Conservation (phyloP, 1,140 invertebrate genomes). For the Mactra quadrangularis region DNA sequence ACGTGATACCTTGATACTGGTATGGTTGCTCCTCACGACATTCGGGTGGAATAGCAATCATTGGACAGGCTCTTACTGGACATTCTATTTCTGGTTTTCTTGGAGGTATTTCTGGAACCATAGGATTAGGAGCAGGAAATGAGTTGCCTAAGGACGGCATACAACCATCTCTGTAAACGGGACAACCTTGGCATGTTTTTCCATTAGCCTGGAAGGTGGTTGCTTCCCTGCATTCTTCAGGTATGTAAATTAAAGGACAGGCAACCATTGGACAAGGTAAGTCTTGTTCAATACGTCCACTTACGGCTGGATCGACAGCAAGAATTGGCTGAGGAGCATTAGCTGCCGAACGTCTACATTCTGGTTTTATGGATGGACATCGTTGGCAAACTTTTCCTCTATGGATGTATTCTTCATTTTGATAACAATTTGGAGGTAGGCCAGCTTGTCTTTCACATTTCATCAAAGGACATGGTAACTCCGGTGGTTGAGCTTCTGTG, state of each 20-base stretch:
- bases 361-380: constrained; percentile 40
- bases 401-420: constrained; percentile 12
- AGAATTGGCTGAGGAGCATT: constrained; percentile 11
- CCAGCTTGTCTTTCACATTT: constrained; percentile 13
- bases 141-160: background rate
- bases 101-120: constrained; percentile 22
- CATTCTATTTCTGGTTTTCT: background rate
- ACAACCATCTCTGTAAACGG: constrained; percentile 12
- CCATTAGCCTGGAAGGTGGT: background rate
- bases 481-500: background rate
- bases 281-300: background rate
- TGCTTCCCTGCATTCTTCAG: constrained; percentile 31
- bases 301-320: background rate
- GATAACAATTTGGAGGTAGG: constrained; percentile 6
- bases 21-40: constrained; percentile 45
- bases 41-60: constrained; percentile 39
- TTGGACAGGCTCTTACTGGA: constrained; percentile 29
- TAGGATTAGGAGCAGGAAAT: background rate
- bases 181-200: constrained; percentile 38
- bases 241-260: constrained; percentile 31
- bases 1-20: constrained; percentile 26
- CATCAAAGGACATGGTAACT: constrained; percentile 26
- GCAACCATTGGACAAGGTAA: constrained; percentile 19
- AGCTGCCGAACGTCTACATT: constrained; percentile 1
- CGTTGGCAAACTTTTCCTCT: constrained; percentile 29